Base-by-base conservation (phyloP, 92 coral and sea anemone species). In the Bergia puertoricense region DNA sequence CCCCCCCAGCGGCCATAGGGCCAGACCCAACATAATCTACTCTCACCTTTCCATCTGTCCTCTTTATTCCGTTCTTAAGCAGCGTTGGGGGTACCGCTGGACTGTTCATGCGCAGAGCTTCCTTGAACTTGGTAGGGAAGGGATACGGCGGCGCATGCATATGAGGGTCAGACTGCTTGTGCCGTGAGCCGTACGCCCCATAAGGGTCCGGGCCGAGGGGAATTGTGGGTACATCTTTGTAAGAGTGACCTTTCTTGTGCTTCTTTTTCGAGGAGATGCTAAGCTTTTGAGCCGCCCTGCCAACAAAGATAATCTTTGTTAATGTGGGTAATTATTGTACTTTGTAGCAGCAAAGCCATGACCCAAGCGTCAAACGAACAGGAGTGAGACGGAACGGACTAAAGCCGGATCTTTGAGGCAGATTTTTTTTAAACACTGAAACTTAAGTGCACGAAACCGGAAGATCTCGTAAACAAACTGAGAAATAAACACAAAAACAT, bases 251-350 rank as follows among this genome's bases (percentile, higher is more conserved):
- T 85, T 92, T 93, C 91, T 97, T 97, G 85, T 92, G 89, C 77
- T 95, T 97, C 88, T 97, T 97, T 87, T 95, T 95, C 0, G 98
- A 91, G 20, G 98, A 93, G 44, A 95, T 74, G 77, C 92, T 91
- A 15, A 97, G 90, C 81, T 97, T 97, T 82, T 97, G 96, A 37
- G 99, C 99, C 30, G 99, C 99, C 89, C 99, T 96, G 82, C 48
- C 23, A 44, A 13, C 20, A 8, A 54, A 22, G 23, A 73, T 16
- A 2, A 43, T 50, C 4, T 16, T 23, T 42, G 38, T 46, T 6
- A 65, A 74, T 78, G 62, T 38, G 37, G 13, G n/a, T 22, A 40
- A 57, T 66, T 42, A 66, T 11, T 42, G 41, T 22, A 48, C 5
- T 8, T 4, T 4, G 30, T 56, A 8, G 65, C 65, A 56, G 50